Conservation (phyloP, 1,140 invertebrate genomes). For the Chymomyza costata region DNA sequence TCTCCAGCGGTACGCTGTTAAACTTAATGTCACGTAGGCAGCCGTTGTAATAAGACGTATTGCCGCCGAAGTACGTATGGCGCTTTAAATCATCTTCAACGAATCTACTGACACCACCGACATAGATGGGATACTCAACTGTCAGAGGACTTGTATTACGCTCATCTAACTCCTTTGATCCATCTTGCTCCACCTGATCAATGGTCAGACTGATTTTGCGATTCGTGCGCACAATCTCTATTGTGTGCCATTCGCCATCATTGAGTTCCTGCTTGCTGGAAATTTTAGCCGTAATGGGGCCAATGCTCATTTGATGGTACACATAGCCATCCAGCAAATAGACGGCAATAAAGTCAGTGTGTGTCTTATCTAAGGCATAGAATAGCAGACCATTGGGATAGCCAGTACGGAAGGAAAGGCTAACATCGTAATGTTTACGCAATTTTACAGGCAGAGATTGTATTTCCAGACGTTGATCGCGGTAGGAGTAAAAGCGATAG, state of each 20-base stretch:
- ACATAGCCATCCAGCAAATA: constrained; percentile 88
- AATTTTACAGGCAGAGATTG: constrained; percentile 78
- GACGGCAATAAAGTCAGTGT: constrained; percentile 87
- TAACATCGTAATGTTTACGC: constrained; percentile 83
- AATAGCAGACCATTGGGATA: constrained; percentile 87
- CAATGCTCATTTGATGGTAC: constrained; percentile 81
- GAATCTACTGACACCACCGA: constrained; percentile 82
- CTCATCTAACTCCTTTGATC: constrained; percentile 77
- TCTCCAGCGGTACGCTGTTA: constrained; percentile 81
- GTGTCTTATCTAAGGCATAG: constrained; percentile 83
- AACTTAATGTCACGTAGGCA: constrained; percentile 89
- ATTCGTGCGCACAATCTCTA: constrained; percentile 79
- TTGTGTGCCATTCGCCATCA: constrained; percentile 92
- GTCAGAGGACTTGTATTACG: constrained; percentile 77
- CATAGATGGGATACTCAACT: constrained; percentile 83
- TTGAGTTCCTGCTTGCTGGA: constrained; percentile 80
- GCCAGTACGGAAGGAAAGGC: constrained; percentile 88
- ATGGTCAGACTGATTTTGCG: constrained; percentile 80
- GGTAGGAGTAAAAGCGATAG: constrained; percentile 78
- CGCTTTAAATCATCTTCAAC: constrained; percentile 41
- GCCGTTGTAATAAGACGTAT: constrained; percentile 83
- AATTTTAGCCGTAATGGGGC: constrained; percentile 83
- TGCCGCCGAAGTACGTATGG: constrained; percentile 24
- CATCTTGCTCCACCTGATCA: constrained; percentile 76
- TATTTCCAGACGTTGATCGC: constrained; percentile 86